These are phyloP conservation scores for Drosophila colorata DNA, from an alignment of 2,888 invertebrate genomes.

Conservation along the genomic window DNA sequence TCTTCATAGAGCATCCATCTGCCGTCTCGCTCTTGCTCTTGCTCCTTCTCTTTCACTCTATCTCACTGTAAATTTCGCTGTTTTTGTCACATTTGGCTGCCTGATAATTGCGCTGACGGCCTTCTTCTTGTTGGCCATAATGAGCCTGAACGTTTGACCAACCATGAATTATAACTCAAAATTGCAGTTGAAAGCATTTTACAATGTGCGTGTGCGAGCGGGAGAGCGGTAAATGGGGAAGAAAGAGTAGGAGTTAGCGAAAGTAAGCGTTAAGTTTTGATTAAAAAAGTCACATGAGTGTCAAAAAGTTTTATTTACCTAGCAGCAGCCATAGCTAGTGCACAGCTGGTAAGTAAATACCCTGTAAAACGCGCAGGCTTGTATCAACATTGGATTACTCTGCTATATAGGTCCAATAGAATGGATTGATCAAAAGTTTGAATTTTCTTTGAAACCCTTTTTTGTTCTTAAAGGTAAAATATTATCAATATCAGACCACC, in stretches of 20 bases:
- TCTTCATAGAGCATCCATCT: slow-evolving; percentile 30
- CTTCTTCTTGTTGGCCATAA: slow-evolving; percentile 41
- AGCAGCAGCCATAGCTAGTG: background rate
- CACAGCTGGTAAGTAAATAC: slow-evolving; percentile 2
- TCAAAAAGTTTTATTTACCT: slow-evolving; percentile 38
- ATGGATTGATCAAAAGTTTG: no score
- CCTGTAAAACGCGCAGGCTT: slow-evolving; percentile 7
- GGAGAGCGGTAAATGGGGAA: background rate
- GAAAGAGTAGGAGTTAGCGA: background rate
- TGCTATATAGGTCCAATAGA: no score
- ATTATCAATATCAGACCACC: no score
- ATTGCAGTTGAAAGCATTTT: slow-evolving; percentile 52
- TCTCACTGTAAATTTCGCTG: slow-evolving; percentile 22
- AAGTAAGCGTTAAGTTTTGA: slow-evolving; percentile 40
- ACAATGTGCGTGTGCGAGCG: slow-evolving; percentile 3
- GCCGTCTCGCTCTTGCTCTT: background rate
- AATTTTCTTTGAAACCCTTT: no score
- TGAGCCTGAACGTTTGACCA: slow-evolving; percentile 55
- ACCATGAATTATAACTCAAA: slow-evolving; percentile 56
- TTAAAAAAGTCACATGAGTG: slow-evolving; percentile 57
- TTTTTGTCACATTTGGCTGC: slow-evolving; percentile 52
- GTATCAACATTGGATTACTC: no score
- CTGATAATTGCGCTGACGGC: slow-evolving; percentile 56
- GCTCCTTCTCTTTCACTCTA: no score
- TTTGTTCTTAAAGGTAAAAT: no score